Percentiles rank a stretch among this genome's conserved stretches.
Conservation (phyloP, 2,888 invertebrate species). For the Microctonus hyperodae region DNA sequence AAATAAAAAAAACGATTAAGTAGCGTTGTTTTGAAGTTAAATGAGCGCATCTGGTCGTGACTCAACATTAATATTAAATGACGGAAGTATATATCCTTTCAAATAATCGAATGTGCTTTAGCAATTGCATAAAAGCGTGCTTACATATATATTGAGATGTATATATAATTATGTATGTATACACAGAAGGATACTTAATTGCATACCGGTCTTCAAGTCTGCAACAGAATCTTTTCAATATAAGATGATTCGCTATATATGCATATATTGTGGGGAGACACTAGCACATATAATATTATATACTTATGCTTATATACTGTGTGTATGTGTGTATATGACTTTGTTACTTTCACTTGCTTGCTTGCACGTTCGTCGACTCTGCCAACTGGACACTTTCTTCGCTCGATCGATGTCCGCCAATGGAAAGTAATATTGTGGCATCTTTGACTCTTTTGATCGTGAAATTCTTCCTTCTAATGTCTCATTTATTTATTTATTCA, state of each 20-base stretch:
- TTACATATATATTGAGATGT: neutral
- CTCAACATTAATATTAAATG: conserved; percentile 20
- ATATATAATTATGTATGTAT: neutral
- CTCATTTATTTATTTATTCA: neutral
- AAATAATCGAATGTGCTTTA: conserved; percentile 13
- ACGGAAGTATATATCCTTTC: conserved; percentile 21
- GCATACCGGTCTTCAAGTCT: neutral
- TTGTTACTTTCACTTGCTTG: conserved; percentile 57
- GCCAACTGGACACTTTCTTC: conserved; percentile 61
- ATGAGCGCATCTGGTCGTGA: conserved; percentile 14
- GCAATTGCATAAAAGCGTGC: conserved; percentile 13
- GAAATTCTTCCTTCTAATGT: neutral
- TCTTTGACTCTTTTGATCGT: conserved; percentile 4
- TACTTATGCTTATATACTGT: conserved; percentile 2
- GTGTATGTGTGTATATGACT: conserved; percentile 31
- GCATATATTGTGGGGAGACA: neutral
- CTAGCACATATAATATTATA: neutral
- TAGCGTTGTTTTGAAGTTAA: neutral
- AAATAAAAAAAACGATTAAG: neutral
- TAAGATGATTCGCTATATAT: neutral
- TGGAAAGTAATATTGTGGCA: conserved; percentile 51
- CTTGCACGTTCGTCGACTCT: conserved; percentile 39
- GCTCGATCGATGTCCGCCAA: conserved; percentile 57
- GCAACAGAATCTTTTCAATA: neutral
- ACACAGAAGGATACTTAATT: neutral